phyloP scores from a whole-genome alignment of 2,797 vertebrate species.

The Erpetoichthys calabaricus region DNA sequence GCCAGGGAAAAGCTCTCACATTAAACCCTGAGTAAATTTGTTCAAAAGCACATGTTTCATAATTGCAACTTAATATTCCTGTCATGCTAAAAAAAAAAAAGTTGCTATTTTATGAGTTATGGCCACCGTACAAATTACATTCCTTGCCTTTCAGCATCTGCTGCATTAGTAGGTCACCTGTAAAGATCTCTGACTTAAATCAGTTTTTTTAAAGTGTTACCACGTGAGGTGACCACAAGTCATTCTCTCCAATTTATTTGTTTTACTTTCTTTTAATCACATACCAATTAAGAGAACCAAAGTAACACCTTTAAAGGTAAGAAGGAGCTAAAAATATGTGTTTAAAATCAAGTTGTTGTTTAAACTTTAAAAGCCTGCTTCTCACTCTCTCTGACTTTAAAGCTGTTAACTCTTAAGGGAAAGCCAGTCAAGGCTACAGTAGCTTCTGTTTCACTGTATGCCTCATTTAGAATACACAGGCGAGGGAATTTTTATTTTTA shows the following conservation, averaged over 20 bases:
- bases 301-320: conserved; percentile 8
- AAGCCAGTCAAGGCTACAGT: no score
- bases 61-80: neutral
- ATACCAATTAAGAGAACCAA: conserved; percentile 9
- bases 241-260: conserved; percentile 7
- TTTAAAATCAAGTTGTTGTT: no score
- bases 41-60: neutral
- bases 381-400: no score
- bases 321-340: neutral
- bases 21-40: neutral
- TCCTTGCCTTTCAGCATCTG: no score
- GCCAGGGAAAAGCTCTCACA: neutral
- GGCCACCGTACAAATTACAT: no score
- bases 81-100: no score
- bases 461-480: no score
- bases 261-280: conserved; percentile 7
- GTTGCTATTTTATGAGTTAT: no score
- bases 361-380: no score
- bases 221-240: neutral
- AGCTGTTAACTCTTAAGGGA: no score
- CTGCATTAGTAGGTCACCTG: conserved; percentile 11
- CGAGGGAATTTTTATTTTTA: no score
- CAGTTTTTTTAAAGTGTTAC: conserved; percentile 5
- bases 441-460: no score
- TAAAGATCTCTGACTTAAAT: conserved; percentile 8